Percentiles rank a stretch among this genome's conserved stretches.
Evolutionary conservation across 2,888 invertebrate genomes (phyloP).

Genomic region (Chymomyza amoena): DNA sequence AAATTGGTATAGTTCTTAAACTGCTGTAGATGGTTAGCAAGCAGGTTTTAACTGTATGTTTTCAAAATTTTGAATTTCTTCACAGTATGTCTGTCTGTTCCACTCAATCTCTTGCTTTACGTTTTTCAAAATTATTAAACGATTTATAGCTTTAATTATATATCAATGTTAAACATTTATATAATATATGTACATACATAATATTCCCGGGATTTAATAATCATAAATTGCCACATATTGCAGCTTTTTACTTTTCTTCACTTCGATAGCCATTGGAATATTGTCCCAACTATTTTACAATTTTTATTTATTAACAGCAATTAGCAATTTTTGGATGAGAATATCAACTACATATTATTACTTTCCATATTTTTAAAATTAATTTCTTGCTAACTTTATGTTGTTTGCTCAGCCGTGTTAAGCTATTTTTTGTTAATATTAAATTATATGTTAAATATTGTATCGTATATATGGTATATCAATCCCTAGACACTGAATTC

Average conservation of each 20-base stretch:
- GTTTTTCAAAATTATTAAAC: background rate
- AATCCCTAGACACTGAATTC: background rate
- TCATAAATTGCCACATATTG: background rate
- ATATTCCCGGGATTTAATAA: background rate
- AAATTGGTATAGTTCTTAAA: slow-evolving; percentile 15
- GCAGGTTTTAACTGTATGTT: slow-evolving; percentile 34
- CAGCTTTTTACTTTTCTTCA: background rate
- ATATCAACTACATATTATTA: slow-evolving; percentile 48
- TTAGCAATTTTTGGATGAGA: slow-evolving; percentile 12
- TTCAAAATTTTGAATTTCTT: background rate
- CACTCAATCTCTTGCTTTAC: slow-evolving; percentile 2
- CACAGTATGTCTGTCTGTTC: slow-evolving; percentile 7
- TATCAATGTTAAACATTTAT: background rate
- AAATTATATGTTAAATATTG: background rate
- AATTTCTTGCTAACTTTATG: slow-evolving; percentile 47
- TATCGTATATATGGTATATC: slow-evolving; percentile 14
- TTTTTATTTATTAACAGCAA: slow-evolving; percentile 11
- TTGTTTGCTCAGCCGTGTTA: background rate
- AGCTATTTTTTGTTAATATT: background rate
- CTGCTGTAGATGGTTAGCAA: background rate
- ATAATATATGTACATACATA: background rate
- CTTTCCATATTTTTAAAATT: slow-evolving; percentile 53
- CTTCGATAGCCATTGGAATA: background rate
- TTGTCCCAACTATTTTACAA: slow-evolving; percentile 44
- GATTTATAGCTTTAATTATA: background rate